Conservation (phyloP, 2,888 invertebrate species). For the Dorcus hopei region DNA sequence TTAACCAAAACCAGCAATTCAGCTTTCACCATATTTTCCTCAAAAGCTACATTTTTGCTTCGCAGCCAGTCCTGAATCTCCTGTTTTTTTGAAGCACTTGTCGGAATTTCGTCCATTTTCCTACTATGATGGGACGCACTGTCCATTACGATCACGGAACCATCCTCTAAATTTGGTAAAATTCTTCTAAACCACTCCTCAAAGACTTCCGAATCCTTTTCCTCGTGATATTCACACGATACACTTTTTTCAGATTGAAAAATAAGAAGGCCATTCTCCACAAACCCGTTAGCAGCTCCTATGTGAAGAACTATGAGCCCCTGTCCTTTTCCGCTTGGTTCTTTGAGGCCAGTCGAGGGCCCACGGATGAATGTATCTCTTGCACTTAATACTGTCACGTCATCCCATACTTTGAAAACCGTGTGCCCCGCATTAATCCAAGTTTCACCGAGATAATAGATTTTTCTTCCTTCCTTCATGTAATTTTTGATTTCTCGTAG, state of each 20-base stretch:
- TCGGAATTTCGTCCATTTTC: no score
- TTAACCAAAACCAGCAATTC: no score
- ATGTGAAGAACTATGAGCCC: constrained; percentile 19
- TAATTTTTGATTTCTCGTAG: no score
- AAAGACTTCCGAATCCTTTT: constrained; percentile 19
- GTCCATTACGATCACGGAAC: background rate
- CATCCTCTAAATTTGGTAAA: background rate
- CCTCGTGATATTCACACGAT: constrained; percentile 20
- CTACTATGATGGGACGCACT: no score
- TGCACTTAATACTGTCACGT: constrained; percentile 8
- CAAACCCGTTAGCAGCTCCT: constrained; percentile 23
- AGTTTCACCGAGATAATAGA: constrained; percentile 20
- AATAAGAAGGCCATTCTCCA: constrained; percentile 20
- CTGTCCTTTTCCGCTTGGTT: constrained; percentile 21
- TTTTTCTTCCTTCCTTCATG: no score
- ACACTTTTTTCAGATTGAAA: constrained; percentile 19
- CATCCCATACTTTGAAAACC: constrained; percentile 15
- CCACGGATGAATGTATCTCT: constrained; percentile 16
- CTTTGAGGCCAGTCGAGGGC: constrained; percentile 18
- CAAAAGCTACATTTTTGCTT: background rate
- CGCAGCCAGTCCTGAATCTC: constrained; percentile 13
- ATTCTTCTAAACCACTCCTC: background rate
- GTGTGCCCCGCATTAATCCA: constrained; percentile 25
- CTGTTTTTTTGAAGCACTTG: background rate
- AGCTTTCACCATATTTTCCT: background rate